Base-by-base conservation (phyloP, 1,140 invertebrate species). In the Bacillus rossius region DNA sequence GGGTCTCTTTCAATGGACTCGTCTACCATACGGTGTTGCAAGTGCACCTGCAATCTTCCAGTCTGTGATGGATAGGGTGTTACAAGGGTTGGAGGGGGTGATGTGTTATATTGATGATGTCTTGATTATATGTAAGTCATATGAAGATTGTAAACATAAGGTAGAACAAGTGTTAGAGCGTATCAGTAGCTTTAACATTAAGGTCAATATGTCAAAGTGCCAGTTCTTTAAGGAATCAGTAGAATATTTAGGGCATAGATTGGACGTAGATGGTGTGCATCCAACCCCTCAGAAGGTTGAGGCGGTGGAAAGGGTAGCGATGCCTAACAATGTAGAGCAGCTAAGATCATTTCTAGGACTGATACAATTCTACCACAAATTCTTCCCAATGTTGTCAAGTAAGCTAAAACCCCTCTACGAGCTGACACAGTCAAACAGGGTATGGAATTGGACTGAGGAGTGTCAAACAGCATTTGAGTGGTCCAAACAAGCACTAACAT, bases 201-300 rank as follows among this genome's bases (percentile, higher is more conserved):
- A 41, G 20, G 37, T 75, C 1, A 74, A 74, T 45, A 64, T 54
- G 22, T 61, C 67, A 40, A 77, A 77, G 62, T 72, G 73, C 61
- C 41, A 60, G 37, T 71, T 75, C 61, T 49, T 64, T 2, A 53
- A 57, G 16, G 41, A 59, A 37, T 52, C 64, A 48, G 55, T 74
- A 8, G 60, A 58, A 26, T 75, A 72, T 60, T 63, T 75, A 49
- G 72, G 73, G 16, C 65, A 65, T 59, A 61, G 64, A 20, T 67
- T 79, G 5, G 57, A 61, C 37, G 54, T 60, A 23, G 56, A 68
- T 8, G 73, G 72, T n/a, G 40, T 77, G 1, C 63, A 64, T 25
- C 63, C 66, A 43, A 64, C 68, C 52, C 61, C 65, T 7, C 61
- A 65, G 16, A 78, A 77, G 60, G 59, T 75, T 5, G 52, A 62